These are phyloP conservation scores for Ophion ventricosus DNA, from an alignment of 2,888 invertebrate species.

Conservation along the genomic window DNA sequence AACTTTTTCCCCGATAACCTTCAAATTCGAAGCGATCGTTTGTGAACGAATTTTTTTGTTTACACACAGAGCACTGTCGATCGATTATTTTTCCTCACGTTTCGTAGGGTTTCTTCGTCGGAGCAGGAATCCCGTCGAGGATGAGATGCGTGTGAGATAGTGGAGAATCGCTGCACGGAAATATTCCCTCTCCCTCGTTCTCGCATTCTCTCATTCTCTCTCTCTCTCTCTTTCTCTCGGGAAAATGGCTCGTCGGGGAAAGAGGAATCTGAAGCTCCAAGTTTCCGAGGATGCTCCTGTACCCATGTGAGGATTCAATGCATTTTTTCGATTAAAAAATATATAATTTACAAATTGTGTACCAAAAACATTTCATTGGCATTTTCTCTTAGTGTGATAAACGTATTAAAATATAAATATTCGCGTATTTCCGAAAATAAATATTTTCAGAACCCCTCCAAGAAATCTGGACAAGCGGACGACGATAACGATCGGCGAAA, in stretches of 20 bases:
- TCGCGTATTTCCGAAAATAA: not conserved
- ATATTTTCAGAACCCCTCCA: constrained; percentile 87
- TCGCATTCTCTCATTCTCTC: not conserved
- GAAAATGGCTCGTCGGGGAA: constrained; percentile 79
- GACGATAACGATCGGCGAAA: constrained; percentile 94
- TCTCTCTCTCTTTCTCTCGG: constrained; percentile 17
- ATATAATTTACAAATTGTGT: too few relatives aligned
- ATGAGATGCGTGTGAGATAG: constrained; percentile 55
- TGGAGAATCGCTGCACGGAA: not conserved
- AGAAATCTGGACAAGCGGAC: constrained; percentile 94
- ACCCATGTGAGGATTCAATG: constrained; percentile 83
- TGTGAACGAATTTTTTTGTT: constrained; percentile 43
- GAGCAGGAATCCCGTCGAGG: constrained; percentile 9
- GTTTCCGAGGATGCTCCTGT: constrained; percentile 84
- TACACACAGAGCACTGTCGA: constrained; percentile 4
- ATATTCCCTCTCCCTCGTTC: constrained; percentile 1
- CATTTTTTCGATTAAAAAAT: constrained; percentile 6
- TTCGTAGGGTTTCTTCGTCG: constrained; percentile 22
- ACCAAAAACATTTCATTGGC: too few relatives aligned
- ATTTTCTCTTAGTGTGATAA: not conserved
- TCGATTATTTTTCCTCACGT: not conserved
- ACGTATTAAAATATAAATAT: not conserved
- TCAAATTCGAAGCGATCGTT: constrained; percentile 1
- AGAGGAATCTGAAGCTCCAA: constrained; percentile 84
- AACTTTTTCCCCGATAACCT: constrained; percentile 42